Evolutionary conservation across 2,113 vertebrate species (phyloP).

Genomic region (Aphyosemion australe): DNA sequence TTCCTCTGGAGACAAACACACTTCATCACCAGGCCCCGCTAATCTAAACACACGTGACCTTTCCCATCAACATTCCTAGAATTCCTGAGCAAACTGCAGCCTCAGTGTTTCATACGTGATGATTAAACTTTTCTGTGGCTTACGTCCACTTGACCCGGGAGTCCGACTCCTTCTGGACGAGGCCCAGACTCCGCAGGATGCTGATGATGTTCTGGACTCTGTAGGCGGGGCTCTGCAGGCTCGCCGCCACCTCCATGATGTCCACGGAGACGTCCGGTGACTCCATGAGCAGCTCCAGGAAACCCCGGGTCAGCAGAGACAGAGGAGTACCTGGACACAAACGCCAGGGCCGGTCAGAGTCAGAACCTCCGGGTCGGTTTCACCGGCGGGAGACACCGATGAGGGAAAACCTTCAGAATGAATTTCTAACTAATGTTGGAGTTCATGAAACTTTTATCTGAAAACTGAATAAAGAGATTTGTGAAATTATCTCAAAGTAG

Average conservation of each 20-base stretch:
- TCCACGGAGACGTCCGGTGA: constrained; percentile 85
- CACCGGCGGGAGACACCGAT: too few species aligned
- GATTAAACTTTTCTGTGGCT: constrained; percentile 51
- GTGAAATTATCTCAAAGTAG: too few species aligned
- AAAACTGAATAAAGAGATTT: too few species aligned
- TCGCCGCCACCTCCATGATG: constrained; percentile 79
- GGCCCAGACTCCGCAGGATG: constrained; percentile 84
- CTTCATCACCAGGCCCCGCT: too few species aligned
- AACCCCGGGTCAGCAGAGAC: constrained; percentile 81
- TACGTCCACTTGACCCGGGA: constrained; percentile 90
- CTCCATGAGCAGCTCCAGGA: constrained; percentile 85
- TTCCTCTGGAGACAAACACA: constrained; percentile 75
- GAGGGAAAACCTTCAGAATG: neutral
- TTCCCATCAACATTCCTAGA: too few species aligned
- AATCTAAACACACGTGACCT: too few species aligned
- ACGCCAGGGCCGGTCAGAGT: neutral
- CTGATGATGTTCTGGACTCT: constrained; percentile 88
- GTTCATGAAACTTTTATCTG: too few species aligned
- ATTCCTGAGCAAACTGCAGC: too few species aligned
- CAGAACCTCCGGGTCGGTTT: neutral
- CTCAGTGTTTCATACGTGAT: too few species aligned
- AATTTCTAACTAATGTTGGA: neutral
- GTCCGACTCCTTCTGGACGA: constrained; percentile 84
- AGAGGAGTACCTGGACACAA: constrained; percentile 79
- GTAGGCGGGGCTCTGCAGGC: constrained; percentile 81